Evolutionary conservation across 2,888 invertebrate species (phyloP), one percentile per base, ranked within the genome.

Genomic region (Cheilosia variabilis): DNA sequence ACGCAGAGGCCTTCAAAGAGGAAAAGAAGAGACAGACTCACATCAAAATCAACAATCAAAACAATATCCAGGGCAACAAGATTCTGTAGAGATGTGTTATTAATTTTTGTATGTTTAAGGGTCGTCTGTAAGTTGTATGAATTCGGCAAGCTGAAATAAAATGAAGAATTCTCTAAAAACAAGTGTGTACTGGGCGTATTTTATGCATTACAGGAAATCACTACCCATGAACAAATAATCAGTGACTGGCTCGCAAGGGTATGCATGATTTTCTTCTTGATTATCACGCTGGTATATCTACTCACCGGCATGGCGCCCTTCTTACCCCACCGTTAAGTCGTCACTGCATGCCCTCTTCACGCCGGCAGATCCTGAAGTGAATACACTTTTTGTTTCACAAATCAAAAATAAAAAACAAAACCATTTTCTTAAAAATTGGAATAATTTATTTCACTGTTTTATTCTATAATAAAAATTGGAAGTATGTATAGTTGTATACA

Each of bases 21-120:
- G 97, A 97, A 90, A 96, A 96, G 92, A 96, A 96, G 89, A 93
- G 95, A 4, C 96, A 97, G 90, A 95, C 95, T 90, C 96, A 96
- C 91, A 95, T 96, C 60, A 92, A 95, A 89, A 91, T 96, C 86
- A 97, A 97, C 91, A 96, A 96, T 89, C 95, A 93, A 90, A 94
- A 94, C 89, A 96, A 96, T 90, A 93, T 96, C 83, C 96, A 96
- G 90, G 96, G 96, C 66, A 95, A 95, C 89, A 94, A 93, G 90
- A 95, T 96, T 73, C 80, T 92, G 27, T 91, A 90, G 52, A 57
- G 53, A 50, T 27, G 6, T 50, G 43, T 52, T 31, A 22, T 43
- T 57, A 15, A 17, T 31, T 15, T 57, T 47, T 52, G n/a, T 31
- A 55, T 45, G 41, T 52, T 57, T 75, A 57, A 65, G 65, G 41